Evolutionary conservation across 2,797 vertebrate species (phyloP).

Genomic region (Karalla daura): DNA sequence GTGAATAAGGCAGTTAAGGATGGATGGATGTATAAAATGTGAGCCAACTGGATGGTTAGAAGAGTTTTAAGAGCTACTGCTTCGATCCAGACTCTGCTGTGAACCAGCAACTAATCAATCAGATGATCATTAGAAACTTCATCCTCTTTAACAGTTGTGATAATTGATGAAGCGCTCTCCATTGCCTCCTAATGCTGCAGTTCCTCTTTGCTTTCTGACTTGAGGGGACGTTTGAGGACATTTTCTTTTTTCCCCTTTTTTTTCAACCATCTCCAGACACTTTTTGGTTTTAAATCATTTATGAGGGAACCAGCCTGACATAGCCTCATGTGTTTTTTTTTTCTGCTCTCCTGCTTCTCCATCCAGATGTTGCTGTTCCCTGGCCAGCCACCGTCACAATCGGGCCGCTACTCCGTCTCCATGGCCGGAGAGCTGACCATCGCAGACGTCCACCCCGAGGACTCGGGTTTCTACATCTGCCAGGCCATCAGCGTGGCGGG

Average conservation of each 20-base stretch:
- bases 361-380: constrained; percentile 93
- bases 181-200: no score
- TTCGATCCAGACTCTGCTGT: no score
- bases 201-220: no score
- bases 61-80: no score
- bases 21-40: no score
- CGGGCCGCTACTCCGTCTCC: constrained; percentile 89
- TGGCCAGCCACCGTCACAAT: constrained; percentile 87
- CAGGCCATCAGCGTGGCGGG: constrained; percentile 97
- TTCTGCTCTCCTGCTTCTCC: constrained; percentile 28
- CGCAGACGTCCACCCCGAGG: constrained; percentile 83
- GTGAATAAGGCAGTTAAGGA: no score
- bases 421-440: constrained; percentile 91
- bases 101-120: no score
- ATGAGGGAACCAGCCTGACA: neutral
- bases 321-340: neutral
- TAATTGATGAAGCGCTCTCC: no score
- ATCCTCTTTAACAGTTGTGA: no score
- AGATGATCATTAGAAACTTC: no score
- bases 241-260: neutral
- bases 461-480: constrained; percentile 95
- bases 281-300: neutral
- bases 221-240: no score
- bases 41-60: no score
- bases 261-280: neutral